These are phyloP conservation scores for Gadopsis bispinosus DNA, from an alignment of 2,797 vertebrate genomes.

Conservation along the genomic window DNA sequence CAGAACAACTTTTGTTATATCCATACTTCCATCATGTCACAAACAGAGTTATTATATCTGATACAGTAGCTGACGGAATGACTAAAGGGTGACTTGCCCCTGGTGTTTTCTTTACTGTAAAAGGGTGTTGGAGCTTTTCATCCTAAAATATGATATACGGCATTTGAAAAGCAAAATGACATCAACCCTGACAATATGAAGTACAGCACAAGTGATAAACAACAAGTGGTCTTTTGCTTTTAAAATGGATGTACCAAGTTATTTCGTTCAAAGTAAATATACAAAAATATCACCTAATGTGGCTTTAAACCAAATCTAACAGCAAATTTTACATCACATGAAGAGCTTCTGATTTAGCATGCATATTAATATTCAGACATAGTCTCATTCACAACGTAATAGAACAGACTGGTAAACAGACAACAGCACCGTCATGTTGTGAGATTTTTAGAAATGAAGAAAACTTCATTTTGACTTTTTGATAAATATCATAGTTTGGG, in stretches of 20 bases:
- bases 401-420: slow-evolving; percentile 1
- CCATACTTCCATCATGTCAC: neutral
- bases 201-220: neutral
- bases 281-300: neutral
- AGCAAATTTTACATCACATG: neutral
- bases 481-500: neutral
- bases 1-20: slow-evolving; percentile 14
- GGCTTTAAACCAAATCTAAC: neutral
- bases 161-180: neutral
- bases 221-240: no score
- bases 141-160: neutral
- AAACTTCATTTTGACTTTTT: neutral
- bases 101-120: neutral
- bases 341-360: slow-evolving; percentile 14
- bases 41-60: slow-evolving; percentile 22
- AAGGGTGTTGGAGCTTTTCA: neutral
- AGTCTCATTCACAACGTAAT: neutral
- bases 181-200: neutral
- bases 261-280: neutral
- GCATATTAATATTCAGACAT: neutral
- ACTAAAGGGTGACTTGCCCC: slow-evolving; percentile 13
- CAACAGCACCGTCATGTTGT: neutral
- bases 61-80: slow-evolving; percentile 10
- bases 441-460: neutral
- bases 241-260: no score